Base-by-base conservation (phyloP, 2,888 invertebrate species). In the Clistopyga incitator region DNA sequence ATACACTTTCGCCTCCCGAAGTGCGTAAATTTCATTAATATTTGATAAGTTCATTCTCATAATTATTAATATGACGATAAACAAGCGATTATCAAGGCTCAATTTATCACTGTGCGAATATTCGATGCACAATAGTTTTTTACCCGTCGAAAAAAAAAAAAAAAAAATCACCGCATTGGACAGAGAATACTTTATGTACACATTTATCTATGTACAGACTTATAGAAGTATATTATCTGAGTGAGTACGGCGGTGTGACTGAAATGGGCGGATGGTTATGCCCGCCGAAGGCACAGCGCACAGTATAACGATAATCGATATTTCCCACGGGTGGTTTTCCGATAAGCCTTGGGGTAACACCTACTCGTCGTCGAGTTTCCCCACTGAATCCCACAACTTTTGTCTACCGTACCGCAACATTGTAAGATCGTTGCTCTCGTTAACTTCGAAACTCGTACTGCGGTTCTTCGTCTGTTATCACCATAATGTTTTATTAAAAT, bases 281-380 rank as follows among this genome's bases (percentile, higher is more conserved):
- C 77, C 29, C 72, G 77, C 77, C 74, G 45, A 68, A 61, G 67
- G 83, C 68, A 77, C 11, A 68, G 54, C 54, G 64, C 77, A 72
- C 65, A 54, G 45, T 77, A 80, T 80, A 83, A 83, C 83, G 83
- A 77, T 83, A 83, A 83, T 80, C 83, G 83, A 83, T 83, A 83
- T 83, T 83, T 83, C 80, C 80, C 83, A 83, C 83, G 83, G 83
- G 83, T 83, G 83, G 83, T 83, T 83, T 83, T 83, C 83, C 83
- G 80, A 83, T 83, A 83, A 83, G 83, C 83, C 71, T 70, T 80
- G 72, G 75, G 67, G 83, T 83, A 83, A 83, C 83, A 83, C 83
- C 83, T 83, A 82, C 76, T 67, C 76, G 50, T 54, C 54, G 42
- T 56, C 50, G 64, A 71, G 74, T 79, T 45, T n/a, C n/a, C 76